Base-by-base conservation (phyloP, 2,888 invertebrate genomes). In the Iphiclides podalirius region DNA sequence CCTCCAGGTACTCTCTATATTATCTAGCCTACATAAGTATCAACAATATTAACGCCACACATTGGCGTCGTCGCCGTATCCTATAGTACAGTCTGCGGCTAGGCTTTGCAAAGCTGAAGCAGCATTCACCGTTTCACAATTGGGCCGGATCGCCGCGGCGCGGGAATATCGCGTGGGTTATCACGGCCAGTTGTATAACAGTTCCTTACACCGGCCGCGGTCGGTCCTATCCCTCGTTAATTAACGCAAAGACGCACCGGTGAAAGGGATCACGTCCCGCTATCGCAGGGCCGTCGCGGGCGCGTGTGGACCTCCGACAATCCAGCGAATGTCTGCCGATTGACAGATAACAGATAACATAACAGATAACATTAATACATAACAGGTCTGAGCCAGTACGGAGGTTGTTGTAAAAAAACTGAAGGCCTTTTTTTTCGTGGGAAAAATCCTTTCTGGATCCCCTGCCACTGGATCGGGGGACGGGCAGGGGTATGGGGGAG, bases 171-270 rank as follows among this genome's bases (percentile, higher is more conserved):
- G 38, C 38, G 39, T 40, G 39, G 44, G 50, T 40, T 50, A 50
- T 50, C 50, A 20, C 3, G 37, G 44, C 39, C 9, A 16, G 20
- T 39, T 45, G 44, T 45, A 50, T 45, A 50, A 45, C 50, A 34
- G 44, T 50, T 44, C 50, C 50, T 40, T 49, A 33, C 38, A 31
- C 14, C 28, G 11, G 41, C 15, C 41, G 37, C 41, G 11, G 11
- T 15, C 23, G 40, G 28, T 34, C 31, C 44, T 50, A 50, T 50
- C 44, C 50, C 50, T 40, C 48, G 45, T 61, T 59, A 59, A 59
- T 61, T 61, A 59, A 58, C 51, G 54, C 57, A 55, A 50, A 59
- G 60, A 59, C 55, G 58, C 53, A 35, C 44, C 44, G 47, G 60
- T 61, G 61, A 61, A 61, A 60, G 61, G 61, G 39, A 50, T 44